A percentile compares a stretch with the other conserved stretches of the same genome.
phyloP scores from a whole-genome alignment of 2,888 invertebrate species.

The Eupeodes luniger region DNA sequence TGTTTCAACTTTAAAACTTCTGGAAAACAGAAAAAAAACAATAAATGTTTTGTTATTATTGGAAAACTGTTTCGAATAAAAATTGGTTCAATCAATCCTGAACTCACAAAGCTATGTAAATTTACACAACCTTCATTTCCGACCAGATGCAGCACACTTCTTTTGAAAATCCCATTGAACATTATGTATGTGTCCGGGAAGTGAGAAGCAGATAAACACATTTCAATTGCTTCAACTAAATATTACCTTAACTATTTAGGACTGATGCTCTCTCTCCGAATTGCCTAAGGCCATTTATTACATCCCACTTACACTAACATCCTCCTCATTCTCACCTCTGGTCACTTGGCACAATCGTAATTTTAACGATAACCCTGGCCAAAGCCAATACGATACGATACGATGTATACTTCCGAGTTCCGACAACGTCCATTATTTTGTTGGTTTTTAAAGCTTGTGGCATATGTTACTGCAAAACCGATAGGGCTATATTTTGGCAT shows the following conservation, averaged over 20 bases:
- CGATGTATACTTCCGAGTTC: slow-evolving; percentile 8
- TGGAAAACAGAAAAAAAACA: too few species aligned
- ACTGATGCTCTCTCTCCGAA: slow-evolving; percentile 2
- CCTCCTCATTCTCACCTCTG: slow-evolving; percentile 18
- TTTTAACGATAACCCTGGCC: slow-evolving; percentile 32
- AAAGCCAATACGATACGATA: not conserved
- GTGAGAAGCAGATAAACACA: slow-evolving; percentile 49
- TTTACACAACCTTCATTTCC: not conserved
- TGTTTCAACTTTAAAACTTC: too few species aligned
- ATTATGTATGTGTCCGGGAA: not conserved
- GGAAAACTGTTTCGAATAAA: too few species aligned
- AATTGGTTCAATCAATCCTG: not conserved
- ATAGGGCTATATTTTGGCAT: slow-evolving; percentile 33
- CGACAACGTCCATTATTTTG: slow-evolving; percentile 18
- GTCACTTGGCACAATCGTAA: slow-evolving; percentile 27
- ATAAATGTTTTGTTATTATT: too few species aligned
- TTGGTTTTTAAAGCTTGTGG: slow-evolving; percentile 1
- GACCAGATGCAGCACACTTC: slow-evolving; percentile 16
- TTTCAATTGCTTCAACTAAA: slow-evolving; percentile 51
- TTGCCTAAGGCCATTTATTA: slow-evolving; percentile 12
- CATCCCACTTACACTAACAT: not conserved
- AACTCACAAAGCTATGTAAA: not conserved
- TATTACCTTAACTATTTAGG: slow-evolving; percentile 52
- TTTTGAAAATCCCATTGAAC: not conserved
- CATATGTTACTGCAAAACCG: slow-evolving; percentile 21